These are phyloP conservation scores for Monomorium pharaonis DNA, from an alignment of 1,140 invertebrate genomes.

Conservation along the genomic window DNA sequence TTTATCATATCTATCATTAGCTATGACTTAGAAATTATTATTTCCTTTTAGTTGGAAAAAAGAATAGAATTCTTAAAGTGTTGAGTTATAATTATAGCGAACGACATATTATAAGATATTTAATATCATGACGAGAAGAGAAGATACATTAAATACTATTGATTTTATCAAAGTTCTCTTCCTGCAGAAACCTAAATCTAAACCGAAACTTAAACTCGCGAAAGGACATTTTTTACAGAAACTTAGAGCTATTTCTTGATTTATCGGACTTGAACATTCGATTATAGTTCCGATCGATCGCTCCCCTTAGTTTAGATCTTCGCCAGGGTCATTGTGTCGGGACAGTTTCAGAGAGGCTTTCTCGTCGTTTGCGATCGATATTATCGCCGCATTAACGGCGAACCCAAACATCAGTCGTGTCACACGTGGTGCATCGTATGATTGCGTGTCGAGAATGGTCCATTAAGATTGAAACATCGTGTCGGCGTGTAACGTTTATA, in stretches of 20 bases:
- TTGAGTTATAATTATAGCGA: too few relatives aligned
- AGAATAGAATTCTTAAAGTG: too few relatives aligned
- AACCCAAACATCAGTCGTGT: slow-evolving; percentile 8
- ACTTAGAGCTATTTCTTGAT: background rate
- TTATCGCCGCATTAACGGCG: slow-evolving; percentile 41
- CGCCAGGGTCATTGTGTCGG: background rate
- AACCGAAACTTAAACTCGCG: too few relatives aligned
- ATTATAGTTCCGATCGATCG: background rate
- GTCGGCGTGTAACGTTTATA: slow-evolving; percentile 20
- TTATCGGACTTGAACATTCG: background rate
- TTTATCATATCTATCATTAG: background rate
- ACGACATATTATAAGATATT: background rate
- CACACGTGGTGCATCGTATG: slow-evolving; percentile 23
- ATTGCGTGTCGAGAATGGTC: slow-evolving; percentile 35
- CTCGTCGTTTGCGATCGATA: slow-evolving; percentile 30
- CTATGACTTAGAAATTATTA: too few relatives aligned
- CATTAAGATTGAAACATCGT: slow-evolving; percentile 65
- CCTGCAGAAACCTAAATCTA: too few relatives aligned
- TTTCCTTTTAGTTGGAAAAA: too few relatives aligned
- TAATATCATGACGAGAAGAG: background rate
- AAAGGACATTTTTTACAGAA: background rate
- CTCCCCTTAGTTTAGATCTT: slow-evolving; percentile 7
- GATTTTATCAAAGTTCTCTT: too few relatives aligned
- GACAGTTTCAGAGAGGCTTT: background rate
- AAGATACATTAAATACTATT: background rate